Percentiles rank a stretch among this genome's conserved stretches.
Conservation (phyloP, 2,113 vertebrate genomes). For the Phaethon lepturus region DNA sequence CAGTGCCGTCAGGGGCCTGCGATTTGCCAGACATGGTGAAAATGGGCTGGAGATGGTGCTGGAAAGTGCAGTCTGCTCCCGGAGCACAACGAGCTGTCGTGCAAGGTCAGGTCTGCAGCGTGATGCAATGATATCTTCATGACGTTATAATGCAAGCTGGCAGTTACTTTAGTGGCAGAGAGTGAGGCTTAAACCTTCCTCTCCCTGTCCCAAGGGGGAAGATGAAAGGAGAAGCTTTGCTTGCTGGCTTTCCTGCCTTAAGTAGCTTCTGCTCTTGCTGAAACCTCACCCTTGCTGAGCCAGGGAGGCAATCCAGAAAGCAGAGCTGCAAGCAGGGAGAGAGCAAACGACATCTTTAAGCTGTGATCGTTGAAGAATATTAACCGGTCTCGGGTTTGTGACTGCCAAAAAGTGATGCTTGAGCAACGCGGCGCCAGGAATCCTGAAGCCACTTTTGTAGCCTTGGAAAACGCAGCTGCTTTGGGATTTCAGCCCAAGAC, state of each 20-base stretch:
- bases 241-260: not conserved
- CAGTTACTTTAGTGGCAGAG: not conserved
- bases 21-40: not conserved
- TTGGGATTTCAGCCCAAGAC: constrained; percentile 48
- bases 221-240: not conserved
- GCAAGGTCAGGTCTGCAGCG: not conserved
- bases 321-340: not conserved
- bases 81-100: fast-evolving
- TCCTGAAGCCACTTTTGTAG: constrained; percentile 59
- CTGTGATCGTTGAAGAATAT: constrained; percentile 18
- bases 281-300: not conserved
- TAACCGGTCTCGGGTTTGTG: constrained; percentile 2
- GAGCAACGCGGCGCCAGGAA: constrained; percentile 20
- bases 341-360: constrained; percentile 23
- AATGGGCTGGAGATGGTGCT: not conserved
- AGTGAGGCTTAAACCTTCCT: not conserved
- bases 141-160: not conserved
- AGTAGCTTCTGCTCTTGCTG: not conserved
- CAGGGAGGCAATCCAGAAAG: not conserved
- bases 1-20: not conserved
- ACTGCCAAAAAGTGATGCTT: not conserved
- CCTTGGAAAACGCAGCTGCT: constrained; percentile 58
- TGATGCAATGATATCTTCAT: not conserved
- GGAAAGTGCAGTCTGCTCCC: not conserved
- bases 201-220: not conserved